Evolutionary conservation across 2,888 invertebrate species (phyloP), one percentile per base, ranked within the genome.

Genomic region (Adela reaumurella): DNA sequence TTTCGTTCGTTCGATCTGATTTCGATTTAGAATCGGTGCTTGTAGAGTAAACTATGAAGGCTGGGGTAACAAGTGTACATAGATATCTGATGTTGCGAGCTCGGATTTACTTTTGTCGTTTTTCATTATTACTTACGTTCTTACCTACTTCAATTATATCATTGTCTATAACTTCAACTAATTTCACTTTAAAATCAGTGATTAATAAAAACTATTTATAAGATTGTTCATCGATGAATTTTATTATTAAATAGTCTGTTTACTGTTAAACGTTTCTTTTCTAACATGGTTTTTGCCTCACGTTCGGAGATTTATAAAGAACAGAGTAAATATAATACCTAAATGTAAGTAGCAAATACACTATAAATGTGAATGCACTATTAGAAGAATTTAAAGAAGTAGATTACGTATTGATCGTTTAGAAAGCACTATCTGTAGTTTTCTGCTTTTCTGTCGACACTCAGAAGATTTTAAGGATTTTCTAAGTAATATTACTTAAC

Each of bases 11-110:
- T 35, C n/a, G n/a, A 35, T 35, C 72, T 69, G 63, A 71, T 74
- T 76, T 74, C 76, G 67, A 77, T 68, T 74, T 77, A 77, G 78
- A 65, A 74, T 74, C 77, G 78, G 78, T 78, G 78, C 78, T 78
- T 77, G 73, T 78, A 78, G 78, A 35, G 70, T 74, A 68, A 77
- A 76, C 74, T 72, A 74, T 67, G 68, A 73, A 76, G 74, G 77
- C 77, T 77, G 74, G 76, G 73, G 74, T 74, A 35, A 35, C n/a
- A 35, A 35, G 71, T 76, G 74, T 77, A 77, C 68, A 76, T 74
- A 77, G 64, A 67, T 73, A 69, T 56, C 47, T 46, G 29, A 35
- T 35, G n/a, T 35, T 35, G 8, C 35, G 3, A 14, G 11, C n/a
- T 14, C 14, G 35, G n/a, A 4, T 24, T 24, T 24, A 24, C 24